A percentile compares a stretch with the other conserved stretches of the same genome.
phyloP scores from a whole-genome alignment of 2,888 invertebrate genomes.

The Tanytarsus gracilentus region DNA sequence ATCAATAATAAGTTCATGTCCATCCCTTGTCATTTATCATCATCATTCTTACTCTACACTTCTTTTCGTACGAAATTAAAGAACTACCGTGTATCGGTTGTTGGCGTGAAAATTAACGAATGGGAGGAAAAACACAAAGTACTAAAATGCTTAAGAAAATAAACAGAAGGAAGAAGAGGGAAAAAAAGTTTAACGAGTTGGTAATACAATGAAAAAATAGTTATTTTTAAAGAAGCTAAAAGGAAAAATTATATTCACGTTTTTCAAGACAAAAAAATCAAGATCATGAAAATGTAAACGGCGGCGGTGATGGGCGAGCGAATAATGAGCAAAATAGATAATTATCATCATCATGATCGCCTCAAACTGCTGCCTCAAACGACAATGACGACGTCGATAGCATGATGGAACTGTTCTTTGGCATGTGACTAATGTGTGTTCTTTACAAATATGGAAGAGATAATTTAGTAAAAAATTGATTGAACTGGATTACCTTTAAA shows the following conservation, averaged over 20 bases:
- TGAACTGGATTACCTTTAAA: too few species aligned
- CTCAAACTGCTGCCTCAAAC: not conserved
- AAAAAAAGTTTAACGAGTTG: not conserved
- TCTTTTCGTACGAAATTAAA: too few species aligned
- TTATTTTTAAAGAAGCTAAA: too few species aligned
- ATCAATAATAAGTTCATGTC: too few species aligned
- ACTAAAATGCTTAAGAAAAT: not conserved
- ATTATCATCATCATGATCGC: not conserved
- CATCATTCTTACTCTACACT: too few species aligned
- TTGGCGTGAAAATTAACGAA: not conserved
- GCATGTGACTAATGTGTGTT: not conserved
- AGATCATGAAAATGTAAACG: conserved; percentile 5
- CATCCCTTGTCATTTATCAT: too few species aligned
- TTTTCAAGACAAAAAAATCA: conserved; percentile 2
- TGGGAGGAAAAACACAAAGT: not conserved
- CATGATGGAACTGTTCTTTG: not conserved
- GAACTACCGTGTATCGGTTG: too few species aligned
- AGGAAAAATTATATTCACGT: too few species aligned
- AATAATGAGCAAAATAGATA: not conserved
- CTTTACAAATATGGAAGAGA: too few species aligned
- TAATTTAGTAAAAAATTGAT: too few species aligned
- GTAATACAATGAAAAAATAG: conserved; percentile 13
- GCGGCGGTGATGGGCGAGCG: not conserved
- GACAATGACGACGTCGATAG: too few species aligned
- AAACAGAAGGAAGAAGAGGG: not conserved